phyloP scores from a whole-genome alignment of 2,888 invertebrate species.

The Drosophila mulleri region DNA sequence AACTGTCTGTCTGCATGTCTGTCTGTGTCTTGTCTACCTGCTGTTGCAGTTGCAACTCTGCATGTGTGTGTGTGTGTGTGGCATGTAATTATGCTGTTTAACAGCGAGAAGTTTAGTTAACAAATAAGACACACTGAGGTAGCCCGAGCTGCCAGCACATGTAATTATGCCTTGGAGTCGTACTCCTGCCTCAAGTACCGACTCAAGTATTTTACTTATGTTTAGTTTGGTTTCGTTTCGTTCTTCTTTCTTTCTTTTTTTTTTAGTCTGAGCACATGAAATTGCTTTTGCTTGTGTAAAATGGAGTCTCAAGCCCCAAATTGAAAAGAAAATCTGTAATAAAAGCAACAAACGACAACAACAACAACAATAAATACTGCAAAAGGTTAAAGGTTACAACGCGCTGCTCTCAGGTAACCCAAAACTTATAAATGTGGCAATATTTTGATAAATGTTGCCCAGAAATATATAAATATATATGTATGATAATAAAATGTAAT shows the following conservation, averaged over 20 bases:
- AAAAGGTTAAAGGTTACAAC: slow-evolving; percentile 38
- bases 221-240: slow-evolving; percentile 1
- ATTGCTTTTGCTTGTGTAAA: slow-evolving; percentile 25
- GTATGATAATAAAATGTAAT: slow-evolving; percentile 17
- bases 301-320: slow-evolving; percentile 14
- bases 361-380: slow-evolving; percentile 9
- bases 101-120: slow-evolving; percentile 74
- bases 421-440: slow-evolving; percentile 68
- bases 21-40: slow-evolving; percentile 48
- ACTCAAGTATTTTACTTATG: slow-evolving; percentile 7
- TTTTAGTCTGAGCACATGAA: slow-evolving; percentile 26
- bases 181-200: slow-evolving; percentile 16
- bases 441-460: slow-evolving; percentile 68
- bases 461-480: slow-evolving; percentile 15
- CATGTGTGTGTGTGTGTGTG: slow-evolving; percentile 27
- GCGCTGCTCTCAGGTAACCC: background rate
- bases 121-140: slow-evolving; percentile 62
- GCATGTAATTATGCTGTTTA: slow-evolving; percentile 78
- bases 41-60: slow-evolving; percentile 30
- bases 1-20: slow-evolving; percentile 4
- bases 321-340: slow-evolving; percentile 12
- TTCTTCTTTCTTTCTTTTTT: background rate
- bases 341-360: slow-evolving; percentile 6
- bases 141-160: slow-evolving; percentile 34
- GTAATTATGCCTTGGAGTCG: slow-evolving; percentile 42